A percentile compares a stretch with the other conserved stretches of the same genome.
These are phyloP conservation scores for Sebastes matsubarae DNA, from an alignment of 2,797 vertebrate species.

Conservation along the genomic window DNA sequence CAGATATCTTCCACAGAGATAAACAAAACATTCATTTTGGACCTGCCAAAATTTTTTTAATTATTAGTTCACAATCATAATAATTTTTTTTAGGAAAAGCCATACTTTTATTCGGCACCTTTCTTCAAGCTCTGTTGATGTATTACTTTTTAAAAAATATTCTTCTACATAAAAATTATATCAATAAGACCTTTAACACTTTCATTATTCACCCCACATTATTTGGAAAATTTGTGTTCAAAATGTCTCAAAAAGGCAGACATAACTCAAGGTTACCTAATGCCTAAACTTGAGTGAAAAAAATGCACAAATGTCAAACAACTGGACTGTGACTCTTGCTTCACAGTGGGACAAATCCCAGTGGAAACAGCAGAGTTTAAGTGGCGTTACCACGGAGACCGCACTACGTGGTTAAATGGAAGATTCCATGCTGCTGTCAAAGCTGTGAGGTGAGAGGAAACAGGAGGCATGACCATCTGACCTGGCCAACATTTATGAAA, in stretches of 20 bases:
- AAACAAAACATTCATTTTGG: too few species aligned
- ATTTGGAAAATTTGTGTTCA: not conserved
- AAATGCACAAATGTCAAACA: not conserved
- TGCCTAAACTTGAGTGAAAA: not conserved
- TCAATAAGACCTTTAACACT: not conserved
- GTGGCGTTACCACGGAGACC: slow-evolving; percentile 52
- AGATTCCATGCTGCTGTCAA: slow-evolving; percentile 38
- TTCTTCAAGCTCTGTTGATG: too few species aligned
- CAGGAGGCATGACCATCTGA: slow-evolving; percentile 4
- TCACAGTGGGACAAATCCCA: slow-evolving; percentile 39
- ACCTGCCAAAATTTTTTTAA: too few species aligned
- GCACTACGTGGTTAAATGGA: slow-evolving; percentile 23
- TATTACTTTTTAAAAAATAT: too few species aligned
- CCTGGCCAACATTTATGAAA: slow-evolving; percentile 18
- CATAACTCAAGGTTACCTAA: not conserved
- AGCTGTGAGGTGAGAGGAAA: slow-evolving; percentile 14
- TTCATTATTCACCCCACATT: not conserved
- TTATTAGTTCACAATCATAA: too few species aligned
- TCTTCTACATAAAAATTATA: too few species aligned
- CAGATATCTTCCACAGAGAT: too few species aligned
- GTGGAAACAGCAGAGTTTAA: slow-evolving; percentile 47
- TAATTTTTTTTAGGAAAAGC: too few species aligned
- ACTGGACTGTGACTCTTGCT: slow-evolving; percentile 44
- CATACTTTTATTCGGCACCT: too few species aligned
- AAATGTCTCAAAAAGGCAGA: too few species aligned